A percentile compares a stretch with the other conserved stretches of the same genome.
phyloP scores from a whole-genome alignment of 37 sponge, comb jelly and placozoan species.

The Theonella swinhoei region DNA sequence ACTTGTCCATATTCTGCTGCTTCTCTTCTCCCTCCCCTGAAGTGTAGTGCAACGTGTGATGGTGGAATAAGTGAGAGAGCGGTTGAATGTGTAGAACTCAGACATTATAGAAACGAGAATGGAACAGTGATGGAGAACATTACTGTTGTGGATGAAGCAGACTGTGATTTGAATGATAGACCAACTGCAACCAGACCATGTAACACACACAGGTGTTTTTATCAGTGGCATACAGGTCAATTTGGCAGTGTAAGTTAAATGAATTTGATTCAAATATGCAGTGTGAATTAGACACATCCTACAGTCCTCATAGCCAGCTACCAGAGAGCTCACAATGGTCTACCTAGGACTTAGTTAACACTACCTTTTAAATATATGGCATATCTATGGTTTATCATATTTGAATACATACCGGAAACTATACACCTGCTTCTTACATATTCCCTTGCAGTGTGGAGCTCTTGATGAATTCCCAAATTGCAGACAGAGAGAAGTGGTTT shows the following conservation, averaged over 20 bases:
- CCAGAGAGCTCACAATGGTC: too few relatives aligned
- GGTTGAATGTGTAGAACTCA: not conserved
- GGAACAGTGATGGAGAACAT: not conserved
- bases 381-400: too few relatives aligned
- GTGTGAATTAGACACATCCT: not conserved
- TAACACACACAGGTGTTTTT: not conserved
- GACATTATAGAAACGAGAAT: not conserved
- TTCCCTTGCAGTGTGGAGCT: too few relatives aligned
- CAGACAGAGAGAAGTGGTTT: too few relatives aligned
- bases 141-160: slow-evolving; percentile 2
- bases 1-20: not conserved
- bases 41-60: slow-evolving; percentile 41
- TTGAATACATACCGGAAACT: too few relatives aligned
- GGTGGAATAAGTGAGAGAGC: slow-evolving; percentile 7
- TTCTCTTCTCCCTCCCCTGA: too few relatives aligned
- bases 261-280: not conserved
- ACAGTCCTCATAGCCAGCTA: too few relatives aligned
- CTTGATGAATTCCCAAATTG: too few relatives aligned
- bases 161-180: not conserved
- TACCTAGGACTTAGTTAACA: too few relatives aligned
- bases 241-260: slow-evolving; percentile 4
- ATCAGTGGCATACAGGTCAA: not conserved
- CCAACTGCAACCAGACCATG: not conserved
- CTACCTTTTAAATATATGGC: too few relatives aligned
- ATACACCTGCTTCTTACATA: too few relatives aligned